phyloP scores from a whole-genome alignment of 2,113 vertebrate species.

The Erinaceus europaeus region DNA sequence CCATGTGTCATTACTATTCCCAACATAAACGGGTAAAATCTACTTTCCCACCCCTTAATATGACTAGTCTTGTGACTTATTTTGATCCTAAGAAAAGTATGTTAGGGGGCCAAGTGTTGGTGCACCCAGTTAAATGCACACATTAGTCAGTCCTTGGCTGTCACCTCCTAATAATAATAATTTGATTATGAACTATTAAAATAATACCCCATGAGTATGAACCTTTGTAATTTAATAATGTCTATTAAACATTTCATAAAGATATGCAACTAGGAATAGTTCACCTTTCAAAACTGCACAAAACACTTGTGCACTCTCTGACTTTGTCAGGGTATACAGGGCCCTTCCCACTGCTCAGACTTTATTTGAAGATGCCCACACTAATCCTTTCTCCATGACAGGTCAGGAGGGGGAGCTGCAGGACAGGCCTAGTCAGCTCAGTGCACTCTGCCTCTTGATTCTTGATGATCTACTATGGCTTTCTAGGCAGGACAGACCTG shows the following conservation, averaged over 20 bases:
- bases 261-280: not conserved
- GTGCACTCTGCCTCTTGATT: too few species aligned
- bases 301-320: not conserved
- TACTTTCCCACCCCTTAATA: not conserved
- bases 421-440: not conserved
- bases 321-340: accelerated
- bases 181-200: not conserved
- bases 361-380: not conserved
- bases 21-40: not conserved
- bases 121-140: too few species aligned
- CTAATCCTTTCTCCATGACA: not conserved
- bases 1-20: not conserved
- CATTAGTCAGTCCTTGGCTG: not conserved
- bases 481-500: too few species aligned
- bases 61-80: not conserved
- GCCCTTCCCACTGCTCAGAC: not conserved
- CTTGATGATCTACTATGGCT: too few species aligned
- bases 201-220: not conserved
- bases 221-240: not conserved
- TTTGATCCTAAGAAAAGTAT: too few species aligned
- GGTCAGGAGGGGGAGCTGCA: not conserved
- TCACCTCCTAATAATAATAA: not conserved
- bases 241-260: not conserved
- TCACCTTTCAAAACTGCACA: not conserved
- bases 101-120: too few species aligned